Base-by-base conservation (phyloP, 2,113 vertebrate genomes). In the Electrona antarctica region DNA sequence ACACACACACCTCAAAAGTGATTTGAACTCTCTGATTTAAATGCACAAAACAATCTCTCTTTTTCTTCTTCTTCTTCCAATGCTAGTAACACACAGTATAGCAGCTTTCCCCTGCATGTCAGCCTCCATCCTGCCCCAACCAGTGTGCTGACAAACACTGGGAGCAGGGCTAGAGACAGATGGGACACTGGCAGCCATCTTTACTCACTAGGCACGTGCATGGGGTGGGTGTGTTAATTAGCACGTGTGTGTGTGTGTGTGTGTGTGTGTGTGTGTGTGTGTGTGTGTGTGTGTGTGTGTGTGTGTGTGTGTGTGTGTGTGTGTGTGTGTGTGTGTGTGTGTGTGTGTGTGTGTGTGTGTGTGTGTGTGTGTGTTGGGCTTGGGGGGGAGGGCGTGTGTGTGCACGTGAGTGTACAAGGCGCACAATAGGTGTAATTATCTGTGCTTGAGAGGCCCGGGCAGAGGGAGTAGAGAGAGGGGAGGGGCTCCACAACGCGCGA, bases 351-450 rank as follows among this genome's bases (percentile, higher is more conserved):
- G 54, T 45, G 76, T 77, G 69, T 55, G 67, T 57, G 73, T 21
- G 67, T 46, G 41, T 49, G 67, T 59, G 28, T 60, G 60, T 52
- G 66, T 67, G 64, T 62, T 64, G 68, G 62, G 57, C 56, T n/a
- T n/a, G n/a, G n/a, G n/a, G n/a, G n/a, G n/a, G n/a, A n/a, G n/a
- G n/a, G 72, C 33, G 57, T 41, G 62, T 29, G 59, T 29, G 74
- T 50, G 62, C 75, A 14, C 64, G 73, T 51, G 67, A 60, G 78
- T 71, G 67, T 50, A 77, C 73, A 82, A 74, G 83, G 50, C 10
- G 76, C 82, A 92, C 89, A 92, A 92, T 90, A 87, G 84, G 76
- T 86, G 86, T 87, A 88, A 92, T 92, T 91, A 91, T 89, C 84
- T 90, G 81, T 90, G 90, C 88, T 91, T 87, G 90, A 92, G 88